These are phyloP conservation scores for Parasteatoda lunata DNA, from an alignment of 2,888 invertebrate species.

Conservation along the genomic window DNA sequence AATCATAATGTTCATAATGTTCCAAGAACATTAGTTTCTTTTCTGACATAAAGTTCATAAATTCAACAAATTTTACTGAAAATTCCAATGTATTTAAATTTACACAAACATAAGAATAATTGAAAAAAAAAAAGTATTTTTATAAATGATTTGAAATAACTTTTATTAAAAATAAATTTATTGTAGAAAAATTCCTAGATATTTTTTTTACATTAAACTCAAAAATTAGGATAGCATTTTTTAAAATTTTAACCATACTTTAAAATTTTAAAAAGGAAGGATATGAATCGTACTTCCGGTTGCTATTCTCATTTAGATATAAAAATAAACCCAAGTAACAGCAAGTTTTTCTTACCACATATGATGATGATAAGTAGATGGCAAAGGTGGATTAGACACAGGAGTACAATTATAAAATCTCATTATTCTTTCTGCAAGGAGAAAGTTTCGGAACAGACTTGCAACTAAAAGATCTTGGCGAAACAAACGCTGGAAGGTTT, in stretches of 20 bases:
- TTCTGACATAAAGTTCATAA: neutral
- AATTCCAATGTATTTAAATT: neutral
- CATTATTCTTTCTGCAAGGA: slow-evolving; percentile 96
- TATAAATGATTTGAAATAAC: no score
- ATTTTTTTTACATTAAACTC: neutral
- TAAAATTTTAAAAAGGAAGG: no score
- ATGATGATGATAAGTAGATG: slow-evolving; percentile 85
- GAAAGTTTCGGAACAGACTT: slow-evolving; percentile 95
- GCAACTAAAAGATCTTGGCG: slow-evolving; percentile 98
- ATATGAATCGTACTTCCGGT: no score
- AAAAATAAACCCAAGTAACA: neutral
- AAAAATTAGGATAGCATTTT: neutral
- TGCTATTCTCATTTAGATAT: neutral
- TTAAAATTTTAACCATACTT: no score
- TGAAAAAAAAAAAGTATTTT: no score
- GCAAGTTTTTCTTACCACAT: slow-evolving; percentile 77
- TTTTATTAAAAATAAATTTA: neutral
- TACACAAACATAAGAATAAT: neutral
- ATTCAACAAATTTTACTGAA: neutral
- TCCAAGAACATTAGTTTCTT: no score
- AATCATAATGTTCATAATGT: no score
- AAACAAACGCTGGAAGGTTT: slow-evolving; percentile 96
- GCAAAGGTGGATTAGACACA: slow-evolving; percentile 92
- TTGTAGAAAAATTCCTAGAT: neutral
- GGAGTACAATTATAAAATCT: slow-evolving; percentile 97